Evolutionary conservation across 2,797 vertebrate genomes (phyloP).

Genomic region (Cirrhinus mrigala): DNA sequence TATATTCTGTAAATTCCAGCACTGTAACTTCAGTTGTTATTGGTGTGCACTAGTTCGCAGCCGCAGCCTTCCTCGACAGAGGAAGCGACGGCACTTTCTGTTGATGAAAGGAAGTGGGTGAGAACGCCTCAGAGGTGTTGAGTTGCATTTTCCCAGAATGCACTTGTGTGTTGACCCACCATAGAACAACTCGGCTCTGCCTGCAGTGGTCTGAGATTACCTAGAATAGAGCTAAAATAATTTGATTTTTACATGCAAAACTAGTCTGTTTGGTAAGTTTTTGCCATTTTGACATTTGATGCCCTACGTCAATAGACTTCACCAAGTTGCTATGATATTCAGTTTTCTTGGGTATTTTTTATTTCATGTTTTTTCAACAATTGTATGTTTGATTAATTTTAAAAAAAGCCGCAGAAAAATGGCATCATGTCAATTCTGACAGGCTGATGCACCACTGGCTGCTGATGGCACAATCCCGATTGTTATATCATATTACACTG

Average conservation of each 20-base stretch:
- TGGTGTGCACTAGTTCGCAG: not conserved
- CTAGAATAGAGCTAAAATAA: not conserved
- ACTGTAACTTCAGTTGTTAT: not conserved
- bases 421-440: not conserved
- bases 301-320: not conserved
- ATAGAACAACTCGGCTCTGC: not conserved
- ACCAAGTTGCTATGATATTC: not conserved
- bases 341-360: not conserved
- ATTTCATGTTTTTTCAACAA: not conserved
- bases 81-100: conserved; percentile 23
- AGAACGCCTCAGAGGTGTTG: conserved; percentile 38
- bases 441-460: not conserved
- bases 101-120: conserved; percentile 39
- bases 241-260: not conserved
- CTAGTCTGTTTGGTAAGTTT: not conserved
- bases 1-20: not conserved
- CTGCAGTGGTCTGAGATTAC: not conserved
- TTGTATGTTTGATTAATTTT: not conserved
- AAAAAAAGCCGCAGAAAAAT: not conserved
- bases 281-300: not conserved
- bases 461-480: not conserved
- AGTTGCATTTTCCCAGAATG: conserved; percentile 30
- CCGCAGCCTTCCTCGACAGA: conserved; percentile 1
- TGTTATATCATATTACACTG: not conserved
- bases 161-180: not conserved